Percentiles rank a stretch among this genome's conserved stretches.
phyloP scores from a whole-genome alignment of 1,140 invertebrate genomes.

The Rhagoletis zephyria region DNA sequence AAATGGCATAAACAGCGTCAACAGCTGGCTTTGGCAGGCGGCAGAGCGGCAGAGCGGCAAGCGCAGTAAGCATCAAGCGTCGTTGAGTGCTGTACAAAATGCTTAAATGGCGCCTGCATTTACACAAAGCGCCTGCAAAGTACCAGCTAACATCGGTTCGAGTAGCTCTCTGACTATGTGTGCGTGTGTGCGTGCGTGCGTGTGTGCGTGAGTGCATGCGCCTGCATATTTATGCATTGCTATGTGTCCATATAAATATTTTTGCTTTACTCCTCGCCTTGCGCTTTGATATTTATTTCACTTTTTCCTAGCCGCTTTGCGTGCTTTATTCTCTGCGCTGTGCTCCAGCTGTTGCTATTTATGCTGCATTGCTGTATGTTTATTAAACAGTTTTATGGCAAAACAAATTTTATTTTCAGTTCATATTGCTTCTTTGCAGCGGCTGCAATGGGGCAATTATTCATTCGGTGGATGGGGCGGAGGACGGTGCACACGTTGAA shows the following conservation, averaged over 20 bases:
- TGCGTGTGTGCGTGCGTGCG: not conserved
- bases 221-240: conserved; percentile 7
- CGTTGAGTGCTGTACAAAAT: not conserved
- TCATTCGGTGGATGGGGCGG: not conserved
- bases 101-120: not conserved
- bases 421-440: conserved; percentile 13
- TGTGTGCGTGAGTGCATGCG: not conserved
- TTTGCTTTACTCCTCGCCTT: not conserved
- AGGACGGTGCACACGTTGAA: not conserved
- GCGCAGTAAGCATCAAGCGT: not conserved
- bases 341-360: not conserved
- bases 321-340: conserved; percentile 1
- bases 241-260: not conserved
- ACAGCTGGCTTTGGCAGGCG: conserved; percentile 25
- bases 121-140: not conserved
- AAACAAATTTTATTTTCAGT: conserved; percentile 37
- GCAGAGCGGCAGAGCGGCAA: not conserved
- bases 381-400: conserved; percentile 24
- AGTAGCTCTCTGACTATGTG: not conserved
- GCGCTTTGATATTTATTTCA: conserved; percentile 32
- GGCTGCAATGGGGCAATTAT: not conserved
- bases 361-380: not conserved
- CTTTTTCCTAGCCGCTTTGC: not conserved
- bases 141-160: not conserved
- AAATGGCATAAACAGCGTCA: conserved; percentile 47